phyloP scores from a whole-genome alignment of 2,888 invertebrate species.

The Pachydiplax longipennis region DNA sequence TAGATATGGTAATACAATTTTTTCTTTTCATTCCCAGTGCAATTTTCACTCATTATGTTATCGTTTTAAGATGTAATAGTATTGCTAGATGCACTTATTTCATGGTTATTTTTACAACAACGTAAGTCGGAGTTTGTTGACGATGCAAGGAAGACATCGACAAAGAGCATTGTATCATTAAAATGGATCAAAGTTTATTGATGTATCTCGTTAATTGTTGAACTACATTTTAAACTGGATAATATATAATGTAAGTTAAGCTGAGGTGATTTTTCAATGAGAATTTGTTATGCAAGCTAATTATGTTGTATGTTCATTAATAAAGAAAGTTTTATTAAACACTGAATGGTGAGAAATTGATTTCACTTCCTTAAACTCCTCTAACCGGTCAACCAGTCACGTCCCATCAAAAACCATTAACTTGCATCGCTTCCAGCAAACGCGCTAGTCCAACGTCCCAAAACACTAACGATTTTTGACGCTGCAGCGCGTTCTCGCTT shows the following conservation, averaged over 20 bases:
- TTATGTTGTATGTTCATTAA: conserved; percentile 12
- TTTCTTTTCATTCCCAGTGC: conserved; percentile 20
- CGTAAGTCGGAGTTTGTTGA: background rate
- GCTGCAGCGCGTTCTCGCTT: background rate
- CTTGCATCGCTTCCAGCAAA: too few relatives aligned
- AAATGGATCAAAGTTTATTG: background rate
- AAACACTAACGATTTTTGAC: conserved; percentile 42
- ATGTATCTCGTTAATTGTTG: conserved; percentile 18
- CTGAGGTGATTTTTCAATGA: conserved; percentile 12
- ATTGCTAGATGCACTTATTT: background rate
- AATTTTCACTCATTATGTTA: conserved; percentile 16
- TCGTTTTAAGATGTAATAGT: conserved; percentile 13
- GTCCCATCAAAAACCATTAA: background rate
- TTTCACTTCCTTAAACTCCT: background rate
- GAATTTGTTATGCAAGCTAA: background rate
- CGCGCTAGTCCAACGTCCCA: background rate
- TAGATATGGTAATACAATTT: background rate
- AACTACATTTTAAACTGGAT: conserved; percentile 1
- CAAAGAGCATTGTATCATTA: background rate
- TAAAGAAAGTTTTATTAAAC: conserved; percentile 30
- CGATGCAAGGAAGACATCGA: background rate
- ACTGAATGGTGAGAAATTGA: background rate
- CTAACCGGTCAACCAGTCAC: background rate
- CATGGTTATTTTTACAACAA: background rate
- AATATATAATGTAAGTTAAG: background rate